Evolutionary conservation across 2,888 invertebrate species (phyloP), one percentile per base, ranked within the genome.

Genomic region (Amphimallon solstitiale): DNA sequence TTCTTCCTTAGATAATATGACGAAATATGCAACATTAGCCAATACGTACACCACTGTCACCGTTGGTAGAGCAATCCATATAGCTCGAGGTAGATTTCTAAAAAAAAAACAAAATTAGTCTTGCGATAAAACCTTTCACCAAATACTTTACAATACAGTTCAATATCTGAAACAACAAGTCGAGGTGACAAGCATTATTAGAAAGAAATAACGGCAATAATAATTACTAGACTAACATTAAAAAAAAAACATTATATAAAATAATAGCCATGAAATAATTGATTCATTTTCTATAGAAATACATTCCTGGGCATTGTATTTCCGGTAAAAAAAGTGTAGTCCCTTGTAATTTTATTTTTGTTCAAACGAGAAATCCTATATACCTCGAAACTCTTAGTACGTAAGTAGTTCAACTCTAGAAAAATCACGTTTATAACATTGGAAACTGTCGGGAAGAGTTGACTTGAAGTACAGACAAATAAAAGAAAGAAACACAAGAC

Each of bases 21-120:
- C 91, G 81, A 96, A 95, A 84, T 97, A 97, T 43, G 96, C 94
- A 72, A 95, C 85, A 83, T 97, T 97, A 1, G 95, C 93, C 76
- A 95, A 82, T 65, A 94, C 93, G 82, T 97, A 97, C 69, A 97
- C 92, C 48, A 89, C 85, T 0, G 96, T 97, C 68, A 97, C 96
- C 77, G 94, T 84, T 0, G 96, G 95, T 85, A 97, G 89, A 1
- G 95, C 95, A 75, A 97, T 94, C 91, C 94, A 95, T 79, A 97
- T 96, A 12, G 97, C 96, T 54, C 93, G 87, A 0, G 97, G 97
- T 66, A 97, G 85, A 84, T 97, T 96, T 84, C 95, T 95, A 85
- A 72, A 86, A 85, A 19, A 19, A 14, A 17, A 4, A 46, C n/a
- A 14, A 21, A 14, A 46, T 17, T 19, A 19, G 15, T 46, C 3